phyloP scores from a whole-genome alignment of 2,797 vertebrate species.

The Sarcoramphus papa region DNA sequence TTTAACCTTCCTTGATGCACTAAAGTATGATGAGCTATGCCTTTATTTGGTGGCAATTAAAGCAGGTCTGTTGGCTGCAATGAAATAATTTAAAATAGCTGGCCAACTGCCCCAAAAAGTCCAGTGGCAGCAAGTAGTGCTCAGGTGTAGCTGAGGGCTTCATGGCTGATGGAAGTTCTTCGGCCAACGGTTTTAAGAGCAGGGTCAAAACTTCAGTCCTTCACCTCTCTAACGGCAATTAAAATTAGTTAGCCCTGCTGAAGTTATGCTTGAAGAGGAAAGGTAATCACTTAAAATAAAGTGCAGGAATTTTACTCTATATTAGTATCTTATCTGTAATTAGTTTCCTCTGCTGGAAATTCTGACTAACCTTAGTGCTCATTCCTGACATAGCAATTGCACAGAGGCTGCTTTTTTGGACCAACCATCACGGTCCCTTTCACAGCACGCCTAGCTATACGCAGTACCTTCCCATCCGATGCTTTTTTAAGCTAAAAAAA shows the following conservation, averaged over 20 bases:
- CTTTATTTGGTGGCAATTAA: background rate
- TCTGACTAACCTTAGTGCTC: background rate
- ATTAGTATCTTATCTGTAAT: background rate
- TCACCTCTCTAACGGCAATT: background rate
- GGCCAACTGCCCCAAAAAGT: background rate
- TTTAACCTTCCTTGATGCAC: accelerated
- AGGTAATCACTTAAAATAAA: background rate
- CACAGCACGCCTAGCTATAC: background rate
- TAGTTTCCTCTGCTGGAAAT: background rate
- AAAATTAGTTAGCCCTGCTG: background rate
- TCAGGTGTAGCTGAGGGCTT: background rate
- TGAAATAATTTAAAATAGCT: background rate
- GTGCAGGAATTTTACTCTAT: background rate
- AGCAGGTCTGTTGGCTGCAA: background rate
- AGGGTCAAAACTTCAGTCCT: background rate
- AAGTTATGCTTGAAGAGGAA: background rate
- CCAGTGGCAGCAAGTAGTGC: background rate
- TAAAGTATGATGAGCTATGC: accelerated
- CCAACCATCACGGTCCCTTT: accelerated
- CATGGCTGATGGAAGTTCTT: background rate
- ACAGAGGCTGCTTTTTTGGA: background rate
- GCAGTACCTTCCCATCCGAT: background rate
- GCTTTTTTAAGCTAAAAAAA: background rate
- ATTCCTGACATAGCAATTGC: background rate
- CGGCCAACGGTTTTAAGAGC: background rate